These are phyloP conservation scores for Chroicocephalus ridibundus DNA, from an alignment of 2,113 vertebrate species.

Conservation along the genomic window DNA sequence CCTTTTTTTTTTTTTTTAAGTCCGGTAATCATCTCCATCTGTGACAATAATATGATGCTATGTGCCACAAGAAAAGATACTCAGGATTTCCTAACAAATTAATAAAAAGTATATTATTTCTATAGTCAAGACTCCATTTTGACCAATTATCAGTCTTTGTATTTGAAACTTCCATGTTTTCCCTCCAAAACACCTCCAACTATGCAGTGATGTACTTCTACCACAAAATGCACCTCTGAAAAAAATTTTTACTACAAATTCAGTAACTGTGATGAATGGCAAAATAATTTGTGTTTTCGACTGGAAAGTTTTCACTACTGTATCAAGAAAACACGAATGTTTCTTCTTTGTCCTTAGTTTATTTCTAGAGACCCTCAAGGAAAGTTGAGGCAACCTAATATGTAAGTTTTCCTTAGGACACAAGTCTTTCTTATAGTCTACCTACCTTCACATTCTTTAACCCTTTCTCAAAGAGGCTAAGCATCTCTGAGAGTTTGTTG, in stretches of 20 bases:
- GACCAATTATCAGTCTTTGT: neutral
- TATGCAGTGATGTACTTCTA: neutral
- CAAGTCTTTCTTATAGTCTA: neutral
- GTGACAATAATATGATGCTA: neutral
- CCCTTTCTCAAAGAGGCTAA: constrained; percentile 95
- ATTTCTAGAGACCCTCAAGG: neutral
- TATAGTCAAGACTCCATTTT: neutral
- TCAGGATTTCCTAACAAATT: neutral
- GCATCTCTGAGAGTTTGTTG: constrained; percentile 98
- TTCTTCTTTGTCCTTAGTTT: neutral
- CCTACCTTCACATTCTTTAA: constrained; percentile 91
- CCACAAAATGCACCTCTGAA: neutral
- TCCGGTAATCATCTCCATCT: neutral
- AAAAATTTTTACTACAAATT: neutral
- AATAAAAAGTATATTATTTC: neutral
- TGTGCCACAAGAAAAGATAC: neutral
- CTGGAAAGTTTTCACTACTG: neutral
- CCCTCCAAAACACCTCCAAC: neutral
- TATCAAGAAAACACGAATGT: neutral
- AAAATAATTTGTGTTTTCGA: neutral
- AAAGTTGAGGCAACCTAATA: neutral
- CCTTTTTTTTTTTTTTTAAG: neutral
- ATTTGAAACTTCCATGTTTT: neutral
- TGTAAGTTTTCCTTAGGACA: neutral
- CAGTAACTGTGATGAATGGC: neutral